Evolutionary conservation across 1,140 invertebrate genomes (phyloP).

Genomic region (Euura lappo): DNA sequence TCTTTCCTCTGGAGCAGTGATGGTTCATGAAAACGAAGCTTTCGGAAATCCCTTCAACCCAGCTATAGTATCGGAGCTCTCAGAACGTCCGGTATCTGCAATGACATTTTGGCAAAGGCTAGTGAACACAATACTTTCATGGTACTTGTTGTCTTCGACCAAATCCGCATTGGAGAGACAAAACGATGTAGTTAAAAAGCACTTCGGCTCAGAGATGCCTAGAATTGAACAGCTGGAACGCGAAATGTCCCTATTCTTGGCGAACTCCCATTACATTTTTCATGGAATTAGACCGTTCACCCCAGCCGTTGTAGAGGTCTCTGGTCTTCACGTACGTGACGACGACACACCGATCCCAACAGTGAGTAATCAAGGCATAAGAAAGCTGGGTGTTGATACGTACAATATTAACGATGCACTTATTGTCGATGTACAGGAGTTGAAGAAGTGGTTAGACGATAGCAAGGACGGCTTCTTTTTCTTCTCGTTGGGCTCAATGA

Average conservation of each 20-base stretch:
- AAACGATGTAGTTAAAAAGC: conserved; percentile 43
- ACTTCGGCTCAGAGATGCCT: conserved; percentile 53
- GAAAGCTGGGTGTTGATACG: too few species aligned
- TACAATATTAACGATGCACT: background rate
- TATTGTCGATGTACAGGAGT: conserved; percentile 52
- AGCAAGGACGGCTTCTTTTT: conserved; percentile 64
- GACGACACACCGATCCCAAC: conserved; percentile 29
- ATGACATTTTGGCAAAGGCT: conserved; percentile 68
- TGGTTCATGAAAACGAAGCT: conserved; percentile 68
- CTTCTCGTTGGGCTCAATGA: conserved; percentile 63
- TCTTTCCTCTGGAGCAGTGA: conserved; percentile 63
- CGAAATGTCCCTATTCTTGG: conserved; percentile 61
- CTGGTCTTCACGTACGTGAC: conserved; percentile 63
- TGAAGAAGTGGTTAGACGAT: conserved; percentile 62
- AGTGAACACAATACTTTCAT: conserved; percentile 53
- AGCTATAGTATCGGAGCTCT: conserved; percentile 63
- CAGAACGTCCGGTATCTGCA: conserved; percentile 44
- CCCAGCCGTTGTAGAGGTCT: conserved; percentile 64
- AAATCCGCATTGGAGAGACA: conserved; percentile 31
- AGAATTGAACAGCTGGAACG: conserved; percentile 51
- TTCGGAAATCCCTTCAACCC: conserved; percentile 69
- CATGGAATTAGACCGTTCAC: conserved; percentile 56
- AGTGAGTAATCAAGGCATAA: conserved; percentile 28
- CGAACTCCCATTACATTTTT: conserved; percentile 64
- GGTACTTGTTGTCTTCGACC: conserved; percentile 29